Percentiles rank a stretch among this genome's conserved stretches.
Evolutionary conservation across 2,113 vertebrate species (phyloP).

Genomic region (Lophura nycthemera): DNA sequence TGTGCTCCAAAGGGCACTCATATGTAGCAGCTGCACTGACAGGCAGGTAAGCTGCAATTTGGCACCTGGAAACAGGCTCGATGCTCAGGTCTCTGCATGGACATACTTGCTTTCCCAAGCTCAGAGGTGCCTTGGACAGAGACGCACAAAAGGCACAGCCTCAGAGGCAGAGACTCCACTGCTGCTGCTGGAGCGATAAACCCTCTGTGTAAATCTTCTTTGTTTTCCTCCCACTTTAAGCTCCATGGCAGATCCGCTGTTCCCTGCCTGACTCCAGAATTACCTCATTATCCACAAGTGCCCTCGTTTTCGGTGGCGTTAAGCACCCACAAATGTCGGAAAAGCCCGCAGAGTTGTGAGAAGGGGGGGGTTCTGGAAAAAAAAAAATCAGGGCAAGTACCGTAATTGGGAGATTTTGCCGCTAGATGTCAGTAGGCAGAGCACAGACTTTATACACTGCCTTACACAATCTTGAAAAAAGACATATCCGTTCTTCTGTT

Average conservation of each 20-base stretch:
- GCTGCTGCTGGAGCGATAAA: not conserved
- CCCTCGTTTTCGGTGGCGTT: not conserved
- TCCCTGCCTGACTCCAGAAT: not conserved
- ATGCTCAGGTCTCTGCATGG: not conserved
- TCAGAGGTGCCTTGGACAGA: not conserved
- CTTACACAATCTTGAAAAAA: not conserved
- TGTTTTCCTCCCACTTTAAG: not conserved
- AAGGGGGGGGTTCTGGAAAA: not conserved
- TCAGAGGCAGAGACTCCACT: not conserved
- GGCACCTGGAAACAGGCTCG: not conserved
- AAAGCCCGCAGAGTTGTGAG: fast-evolving
- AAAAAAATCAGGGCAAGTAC: not conserved
- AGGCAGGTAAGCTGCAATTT: not conserved
- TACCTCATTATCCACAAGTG: not conserved
- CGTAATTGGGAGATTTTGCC: conserved; percentile 49
- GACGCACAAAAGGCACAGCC: not conserved
- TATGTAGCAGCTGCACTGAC: not conserved
- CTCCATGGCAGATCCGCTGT: not conserved
- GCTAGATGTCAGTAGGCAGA: conserved; percentile 58
- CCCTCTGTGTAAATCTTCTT: not conserved
- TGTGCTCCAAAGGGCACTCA: fast-evolving
- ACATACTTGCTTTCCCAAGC: not conserved
- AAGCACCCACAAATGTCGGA: not conserved
- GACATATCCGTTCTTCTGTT: not conserved
- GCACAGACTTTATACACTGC: fast-evolving